Evolutionary conservation across 2,113 vertebrate species (phyloP).

Genomic region (Raja brachyura): DNA sequence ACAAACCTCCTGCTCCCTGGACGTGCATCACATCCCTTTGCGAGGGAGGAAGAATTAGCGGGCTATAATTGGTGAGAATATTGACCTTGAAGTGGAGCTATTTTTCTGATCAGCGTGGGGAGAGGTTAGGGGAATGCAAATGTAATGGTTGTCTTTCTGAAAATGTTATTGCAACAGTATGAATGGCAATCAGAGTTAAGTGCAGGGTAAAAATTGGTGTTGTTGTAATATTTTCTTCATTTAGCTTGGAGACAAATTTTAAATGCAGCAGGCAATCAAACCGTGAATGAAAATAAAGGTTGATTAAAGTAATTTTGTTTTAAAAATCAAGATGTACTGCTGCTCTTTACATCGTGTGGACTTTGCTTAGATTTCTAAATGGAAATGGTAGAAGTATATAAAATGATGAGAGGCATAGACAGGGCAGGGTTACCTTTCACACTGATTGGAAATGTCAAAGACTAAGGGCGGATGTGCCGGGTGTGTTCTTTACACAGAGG

Average conservation of each 20-base stretch:
- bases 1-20: neutral
- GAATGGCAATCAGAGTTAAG: slow-evolving; percentile 8
- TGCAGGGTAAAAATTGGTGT: slow-evolving; percentile 24
- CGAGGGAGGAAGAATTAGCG: neutral
- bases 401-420: too few species aligned
- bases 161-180: neutral
- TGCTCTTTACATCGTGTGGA: neutral
- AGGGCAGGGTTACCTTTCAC: too few species aligned
- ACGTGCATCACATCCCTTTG: neutral
- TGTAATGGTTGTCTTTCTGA: slow-evolving; percentile 7
- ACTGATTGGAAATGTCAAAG: too few species aligned
- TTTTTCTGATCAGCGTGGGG: neutral
- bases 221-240: slow-evolving; percentile 21
- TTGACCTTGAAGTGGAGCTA: neutral
- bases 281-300: neutral
- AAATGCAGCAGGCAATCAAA: slow-evolving; percentile 2
- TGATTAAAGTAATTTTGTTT: neutral
- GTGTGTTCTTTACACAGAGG: too few species aligned
- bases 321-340: neutral
- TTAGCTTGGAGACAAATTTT: slow-evolving; percentile 11
- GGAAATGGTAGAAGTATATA: neutral
- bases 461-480: too few species aligned
- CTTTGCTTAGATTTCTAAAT: neutral
- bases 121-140: neutral
- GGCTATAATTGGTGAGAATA: neutral